Evolutionary conservation across 2,113 vertebrate genomes (phyloP).

Genomic region (Neogobius melanostomus): DNA sequence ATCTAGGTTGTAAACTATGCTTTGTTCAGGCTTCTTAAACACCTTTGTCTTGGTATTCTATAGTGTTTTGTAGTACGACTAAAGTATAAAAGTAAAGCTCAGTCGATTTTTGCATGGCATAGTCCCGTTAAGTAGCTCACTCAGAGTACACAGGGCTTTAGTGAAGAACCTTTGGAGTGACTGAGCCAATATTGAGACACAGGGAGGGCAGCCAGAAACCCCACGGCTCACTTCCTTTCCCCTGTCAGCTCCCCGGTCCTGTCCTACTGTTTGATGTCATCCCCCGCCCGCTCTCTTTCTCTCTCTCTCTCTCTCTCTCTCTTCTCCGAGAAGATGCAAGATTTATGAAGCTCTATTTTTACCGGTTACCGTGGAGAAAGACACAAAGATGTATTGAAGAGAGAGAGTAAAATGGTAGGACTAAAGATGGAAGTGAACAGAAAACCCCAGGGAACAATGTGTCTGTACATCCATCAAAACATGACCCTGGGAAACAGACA

Average conservation of each 20-base stretch:
- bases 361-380: slow-evolving; percentile 69
- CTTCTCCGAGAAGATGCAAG: slow-evolving; percentile 67
- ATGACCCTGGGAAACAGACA: slow-evolving; percentile 52
- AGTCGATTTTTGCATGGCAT: too few relatives aligned
- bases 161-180: slow-evolving; percentile 13
- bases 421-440: slow-evolving; percentile 33
- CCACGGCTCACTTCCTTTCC: slow-evolving; percentile 61
- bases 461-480: slow-evolving; percentile 67
- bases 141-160: too few relatives aligned
- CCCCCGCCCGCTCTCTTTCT: slow-evolving; percentile 50
- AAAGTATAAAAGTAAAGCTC: too few relatives aligned
- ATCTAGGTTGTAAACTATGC: too few relatives aligned
- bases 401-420: slow-evolving; percentile 18
- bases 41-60: too few relatives aligned
- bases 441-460: slow-evolving; percentile 51
- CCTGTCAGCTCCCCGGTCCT: slow-evolving; percentile 47
- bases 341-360: slow-evolving; percentile 87
- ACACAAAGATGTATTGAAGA: slow-evolving; percentile 28
- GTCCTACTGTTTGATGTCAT: slow-evolving; percentile 58
- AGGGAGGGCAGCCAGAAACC: slow-evolving; percentile 67
- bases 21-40: too few relatives aligned
- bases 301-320: slow-evolving; percentile 19
- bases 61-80: too few relatives aligned
- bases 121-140: too few relatives aligned
- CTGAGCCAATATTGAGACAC: slow-evolving; percentile 49